These are phyloP conservation scores for Phrynocephalus versicolor DNA, from an alignment of 2,113 vertebrate genomes.

Conservation along the genomic window DNA sequence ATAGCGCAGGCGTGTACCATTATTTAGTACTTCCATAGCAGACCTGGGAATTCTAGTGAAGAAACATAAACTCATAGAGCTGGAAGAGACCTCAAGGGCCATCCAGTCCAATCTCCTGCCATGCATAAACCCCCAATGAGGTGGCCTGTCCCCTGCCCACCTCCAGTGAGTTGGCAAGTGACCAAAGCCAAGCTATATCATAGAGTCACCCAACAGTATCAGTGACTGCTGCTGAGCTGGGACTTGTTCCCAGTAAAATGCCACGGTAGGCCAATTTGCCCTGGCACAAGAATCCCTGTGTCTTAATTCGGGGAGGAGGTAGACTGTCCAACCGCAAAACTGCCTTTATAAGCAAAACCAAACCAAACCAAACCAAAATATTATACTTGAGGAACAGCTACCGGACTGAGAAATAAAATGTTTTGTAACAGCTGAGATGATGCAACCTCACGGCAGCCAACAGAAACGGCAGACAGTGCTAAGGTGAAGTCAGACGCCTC, in stretches of 20 bases:
- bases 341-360: no score
- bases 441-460: not conserved
- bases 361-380: no score
- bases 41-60: not conserved
- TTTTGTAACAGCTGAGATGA: not conserved
- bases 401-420: not conserved
- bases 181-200: not conserved
- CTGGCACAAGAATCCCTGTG: not conserved
- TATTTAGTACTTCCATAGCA: not conserved
- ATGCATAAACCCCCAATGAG: no score
- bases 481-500: not conserved
- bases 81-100: no score
- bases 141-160: not conserved
- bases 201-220: not conserved
- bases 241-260: not conserved
- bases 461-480: not conserved
- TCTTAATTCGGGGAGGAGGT: not conserved
- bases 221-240: not conserved
- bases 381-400: not conserved
- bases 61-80: no score
- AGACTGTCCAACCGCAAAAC: not conserved
- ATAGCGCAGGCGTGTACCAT: not conserved
- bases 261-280: not conserved
- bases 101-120: no score
- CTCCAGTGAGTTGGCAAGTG: not conserved